These are phyloP conservation scores for Centropristis striata DNA, from an alignment of 2,113 vertebrate species.

Conservation along the genomic window DNA sequence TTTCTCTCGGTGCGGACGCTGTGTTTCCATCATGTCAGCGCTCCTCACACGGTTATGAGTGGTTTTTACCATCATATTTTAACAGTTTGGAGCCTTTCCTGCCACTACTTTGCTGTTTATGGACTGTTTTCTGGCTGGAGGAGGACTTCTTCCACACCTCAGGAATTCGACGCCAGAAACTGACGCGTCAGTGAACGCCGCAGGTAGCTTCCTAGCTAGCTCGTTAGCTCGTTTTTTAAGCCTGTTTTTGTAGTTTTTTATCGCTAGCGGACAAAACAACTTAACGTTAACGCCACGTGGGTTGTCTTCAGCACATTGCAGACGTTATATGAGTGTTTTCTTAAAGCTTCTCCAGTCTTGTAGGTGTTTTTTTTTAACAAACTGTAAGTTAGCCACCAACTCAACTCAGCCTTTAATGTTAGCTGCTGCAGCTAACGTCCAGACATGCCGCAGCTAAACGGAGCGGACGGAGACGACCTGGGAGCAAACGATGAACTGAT, in stretches of 20 bases:
- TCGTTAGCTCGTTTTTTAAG: constrained; percentile 39
- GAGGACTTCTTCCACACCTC: constrained; percentile 49
- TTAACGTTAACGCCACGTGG: background rate
- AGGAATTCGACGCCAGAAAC: constrained; percentile 58
- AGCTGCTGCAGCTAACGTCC: constrained; percentile 61
- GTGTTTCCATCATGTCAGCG: background rate
- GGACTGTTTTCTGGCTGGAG: constrained; percentile 1
- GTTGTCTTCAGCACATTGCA: background rate
- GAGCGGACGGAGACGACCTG: constrained; percentile 89
- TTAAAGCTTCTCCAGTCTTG: background rate
- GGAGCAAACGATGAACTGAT: constrained; percentile 94
- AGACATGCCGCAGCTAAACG: constrained; percentile 87
- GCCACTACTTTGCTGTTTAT: background rate
- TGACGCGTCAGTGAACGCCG: constrained; percentile 62
- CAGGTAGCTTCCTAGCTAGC: constrained; percentile 61
- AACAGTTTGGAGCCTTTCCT: background rate
- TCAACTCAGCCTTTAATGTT: constrained; percentile 19
- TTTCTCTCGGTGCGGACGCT: constrained; percentile 32
- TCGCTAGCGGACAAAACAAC: too few relatives aligned
- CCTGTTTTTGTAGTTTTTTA: background rate
- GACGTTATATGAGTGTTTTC: background rate
- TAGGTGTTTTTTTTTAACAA: constrained; percentile 6
- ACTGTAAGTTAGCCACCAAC: background rate
- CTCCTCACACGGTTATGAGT: background rate
- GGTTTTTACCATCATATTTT: background rate